Evolutionary conservation across 2,888 invertebrate species (phyloP).

Genomic region (Furcula furcula): DNA sequence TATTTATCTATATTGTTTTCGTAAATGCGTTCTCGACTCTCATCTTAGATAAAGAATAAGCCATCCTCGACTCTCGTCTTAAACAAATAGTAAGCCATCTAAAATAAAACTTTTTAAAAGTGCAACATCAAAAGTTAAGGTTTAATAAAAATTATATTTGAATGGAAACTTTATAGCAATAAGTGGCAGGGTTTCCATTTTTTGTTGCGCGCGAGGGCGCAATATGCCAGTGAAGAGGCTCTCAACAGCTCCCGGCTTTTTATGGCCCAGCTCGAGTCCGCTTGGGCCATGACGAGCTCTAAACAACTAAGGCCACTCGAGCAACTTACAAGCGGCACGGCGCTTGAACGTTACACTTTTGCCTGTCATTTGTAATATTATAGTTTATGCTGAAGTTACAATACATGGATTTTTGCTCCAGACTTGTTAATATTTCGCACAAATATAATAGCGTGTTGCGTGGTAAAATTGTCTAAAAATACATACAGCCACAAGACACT

Average conservation of each 20-base stretch:
- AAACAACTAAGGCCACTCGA: slow-evolving; percentile 60
- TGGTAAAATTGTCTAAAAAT: too few relatives aligned
- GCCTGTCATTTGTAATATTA: slow-evolving; percentile 26
- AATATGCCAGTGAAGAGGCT: slow-evolving; percentile 50
- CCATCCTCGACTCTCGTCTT: background rate
- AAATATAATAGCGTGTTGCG: too few relatives aligned
- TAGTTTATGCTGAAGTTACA: too few relatives aligned
- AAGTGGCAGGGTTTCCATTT: slow-evolving; percentile 35
- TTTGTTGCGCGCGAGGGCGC: slow-evolving; percentile 44
- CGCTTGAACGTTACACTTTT: slow-evolving; percentile 28
- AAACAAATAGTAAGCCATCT: background rate
- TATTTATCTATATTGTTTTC: too few relatives aligned
- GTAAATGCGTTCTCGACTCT: too few relatives aligned
- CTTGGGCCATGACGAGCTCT: slow-evolving; percentile 43
- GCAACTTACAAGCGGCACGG: slow-evolving; percentile 45
- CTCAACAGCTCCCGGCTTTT: slow-evolving; percentile 49
- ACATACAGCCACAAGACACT: too few relatives aligned
- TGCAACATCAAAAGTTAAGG: slow-evolving; percentile 6
- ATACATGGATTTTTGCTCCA: too few relatives aligned
- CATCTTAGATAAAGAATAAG: too few relatives aligned
- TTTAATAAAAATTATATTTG: slow-evolving; percentile 36
- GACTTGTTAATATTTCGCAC: too few relatives aligned
- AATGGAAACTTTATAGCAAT: slow-evolving; percentile 39
- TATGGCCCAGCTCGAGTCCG: slow-evolving; percentile 37
- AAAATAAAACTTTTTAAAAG: background rate